These are phyloP conservation scores for Hydrotaea cyrtoneurina DNA, from an alignment of 2,888 invertebrate species.

Conservation along the genomic window DNA sequence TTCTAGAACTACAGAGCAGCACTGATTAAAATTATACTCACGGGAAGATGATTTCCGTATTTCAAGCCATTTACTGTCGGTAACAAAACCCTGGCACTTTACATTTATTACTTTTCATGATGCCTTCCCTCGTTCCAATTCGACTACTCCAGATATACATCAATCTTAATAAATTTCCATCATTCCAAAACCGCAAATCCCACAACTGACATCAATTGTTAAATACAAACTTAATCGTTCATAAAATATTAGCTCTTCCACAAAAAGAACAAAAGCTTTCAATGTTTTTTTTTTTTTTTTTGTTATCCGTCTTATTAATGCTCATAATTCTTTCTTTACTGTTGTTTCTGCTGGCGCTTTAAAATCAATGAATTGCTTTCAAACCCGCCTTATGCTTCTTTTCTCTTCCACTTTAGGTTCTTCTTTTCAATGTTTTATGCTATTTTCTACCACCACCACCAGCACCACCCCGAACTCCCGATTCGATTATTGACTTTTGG, in stretches of 20 bases:
- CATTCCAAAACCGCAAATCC: neutral
- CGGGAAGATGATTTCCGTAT: too few species aligned
- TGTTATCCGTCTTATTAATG: neutral
- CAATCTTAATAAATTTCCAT: neutral
- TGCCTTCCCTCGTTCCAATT: too few species aligned
- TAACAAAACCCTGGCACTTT: too few species aligned
- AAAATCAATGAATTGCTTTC: neutral
- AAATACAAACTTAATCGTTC: neutral
- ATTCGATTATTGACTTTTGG: neutral
- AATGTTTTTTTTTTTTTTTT: slow-evolving; percentile 4
- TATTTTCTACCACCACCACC: neutral
- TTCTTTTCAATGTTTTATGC: neutral
- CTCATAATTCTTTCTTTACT: neutral
- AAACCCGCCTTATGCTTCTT: neutral
- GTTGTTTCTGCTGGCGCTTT: neutral
- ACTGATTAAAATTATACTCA: too few species aligned
- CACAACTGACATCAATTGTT: neutral
- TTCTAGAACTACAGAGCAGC: too few species aligned
- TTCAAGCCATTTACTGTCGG: too few species aligned
- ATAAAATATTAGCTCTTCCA: slow-evolving; percentile 2
- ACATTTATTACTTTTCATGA: too few species aligned
- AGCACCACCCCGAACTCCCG: too few species aligned
- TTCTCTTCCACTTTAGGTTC: neutral
- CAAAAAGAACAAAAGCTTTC: slow-evolving; percentile 2
- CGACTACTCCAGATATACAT: too few species aligned